These are phyloP conservation scores for Ophiothrix spiculata DNA, from an alignment of 35 echinoderm and acorn worm species.

Conservation along the genomic window DNA sequence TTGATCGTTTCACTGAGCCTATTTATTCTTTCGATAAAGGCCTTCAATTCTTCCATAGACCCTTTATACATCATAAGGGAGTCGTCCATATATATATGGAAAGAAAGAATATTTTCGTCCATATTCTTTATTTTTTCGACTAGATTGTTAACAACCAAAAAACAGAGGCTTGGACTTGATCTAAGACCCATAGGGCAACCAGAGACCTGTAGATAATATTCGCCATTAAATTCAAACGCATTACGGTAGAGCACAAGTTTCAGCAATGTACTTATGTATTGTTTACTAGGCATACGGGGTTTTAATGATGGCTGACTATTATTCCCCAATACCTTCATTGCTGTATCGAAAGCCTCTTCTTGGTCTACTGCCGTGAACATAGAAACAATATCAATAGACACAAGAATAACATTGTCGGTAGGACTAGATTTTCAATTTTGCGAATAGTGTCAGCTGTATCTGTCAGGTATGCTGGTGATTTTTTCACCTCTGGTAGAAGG, in stretches of 20 bases:
- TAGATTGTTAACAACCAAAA: background rate
- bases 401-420: too few species aligned
- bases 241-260: background rate
- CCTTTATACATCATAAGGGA: background rate
- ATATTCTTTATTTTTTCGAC: background rate
- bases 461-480: background rate
- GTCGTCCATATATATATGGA: background rate
- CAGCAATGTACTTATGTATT: background rate
- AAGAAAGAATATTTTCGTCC: background rate
- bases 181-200: background rate
- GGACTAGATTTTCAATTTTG: background rate
- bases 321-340: background rate
- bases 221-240: background rate
- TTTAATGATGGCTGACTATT: too few species aligned
- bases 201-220: background rate
- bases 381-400: too few species aligned
- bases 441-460: background rate
- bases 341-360: background rate
- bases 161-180: background rate
- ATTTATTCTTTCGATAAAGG: background rate
- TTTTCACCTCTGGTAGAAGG: background rate
- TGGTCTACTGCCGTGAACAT: background rate
- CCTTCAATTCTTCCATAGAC: background rate
- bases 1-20: background rate
- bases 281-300: background rate